Conservation (phyloP, 2,113 vertebrate species). For the Malurus alboscapulatus region DNA sequence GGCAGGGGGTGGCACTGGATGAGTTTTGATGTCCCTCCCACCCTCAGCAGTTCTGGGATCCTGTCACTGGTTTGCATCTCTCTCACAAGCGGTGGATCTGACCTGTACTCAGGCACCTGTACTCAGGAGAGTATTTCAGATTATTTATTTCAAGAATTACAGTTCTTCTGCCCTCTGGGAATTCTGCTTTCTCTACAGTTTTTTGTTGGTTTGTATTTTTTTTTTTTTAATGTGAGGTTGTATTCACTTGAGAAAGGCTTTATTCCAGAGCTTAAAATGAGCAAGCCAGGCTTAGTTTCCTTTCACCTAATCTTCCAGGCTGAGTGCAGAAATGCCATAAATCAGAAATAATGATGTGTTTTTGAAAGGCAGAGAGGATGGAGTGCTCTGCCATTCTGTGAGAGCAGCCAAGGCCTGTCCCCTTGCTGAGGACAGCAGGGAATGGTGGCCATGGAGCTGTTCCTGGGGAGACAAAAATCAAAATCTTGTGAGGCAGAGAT, state of each 20-base stretch:
- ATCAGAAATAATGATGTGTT: neutral
- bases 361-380: neutral
- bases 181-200: neutral
- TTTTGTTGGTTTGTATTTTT: neutral
- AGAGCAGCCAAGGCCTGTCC: neutral
- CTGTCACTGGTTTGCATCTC: neutral
- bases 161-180: neutral
- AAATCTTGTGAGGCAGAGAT: neutral
- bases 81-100: neutral
- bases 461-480: neutral
- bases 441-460: neutral
- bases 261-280: neutral
- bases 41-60: neutral
- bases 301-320: neutral
- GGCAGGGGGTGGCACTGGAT: no score
- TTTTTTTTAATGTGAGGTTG: neutral
- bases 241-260: neutral
- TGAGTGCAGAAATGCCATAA: neutral
- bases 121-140: neutral
- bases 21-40: fast-evolving
- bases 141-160: neutral
- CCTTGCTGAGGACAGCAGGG: no score
- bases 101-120: neutral
- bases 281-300: neutral
- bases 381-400: neutral